Evolutionary conservation across 1,140 invertebrate species (phyloP), one percentile per base, ranked within the genome.

Genomic region (Proctacanthus coquilletti): DNA sequence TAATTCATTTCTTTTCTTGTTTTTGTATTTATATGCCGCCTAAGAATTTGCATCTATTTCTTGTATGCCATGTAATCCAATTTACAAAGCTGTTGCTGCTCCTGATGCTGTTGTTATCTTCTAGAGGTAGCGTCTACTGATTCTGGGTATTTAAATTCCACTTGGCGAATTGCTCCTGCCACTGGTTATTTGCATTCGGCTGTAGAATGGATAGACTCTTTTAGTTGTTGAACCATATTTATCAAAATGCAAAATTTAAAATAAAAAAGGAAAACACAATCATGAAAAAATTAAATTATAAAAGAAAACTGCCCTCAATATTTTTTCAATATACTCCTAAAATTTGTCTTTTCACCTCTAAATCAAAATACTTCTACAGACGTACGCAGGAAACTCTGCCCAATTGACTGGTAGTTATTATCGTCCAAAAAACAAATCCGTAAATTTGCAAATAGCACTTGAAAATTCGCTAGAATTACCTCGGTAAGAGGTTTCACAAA

Each of bases 121-220:
- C n/a, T n/a, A n/a, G n/a, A n/a, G n/a, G n/a, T n/a, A 25, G n/a
- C n/a, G 30, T 45, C 46, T 56, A 53, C 46, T 59, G 52, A 43
- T 56, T 57, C 42, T 60, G 54, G 31, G 50, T 53, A 45, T 60
- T 57, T 38, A 60, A 49, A 46, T 52, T 56, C 57, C 57, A 60
- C 49, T 60, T 56, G 38, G 57, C 56, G 44, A 60, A 60, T 44
- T 60, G 57, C 38, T 60, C 57, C 48, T 60, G 57, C 57, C 57
- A 60, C 38, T 60, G 56, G 45, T 45, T 56, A 52, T 53, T 60
- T 46, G 47, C 47, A 53, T 57, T 59, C 46, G 50, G 47, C 56
- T 56, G 46, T 23, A 11, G n/a, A 35, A 35, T 5, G 5, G 6
- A 35, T 18, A 8, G 5, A 15, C 5, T 18, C 6, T 6, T 11